Base-by-base conservation (phyloP, 2,113 vertebrate genomes). In the Forbesichthys agassizii region DNA sequence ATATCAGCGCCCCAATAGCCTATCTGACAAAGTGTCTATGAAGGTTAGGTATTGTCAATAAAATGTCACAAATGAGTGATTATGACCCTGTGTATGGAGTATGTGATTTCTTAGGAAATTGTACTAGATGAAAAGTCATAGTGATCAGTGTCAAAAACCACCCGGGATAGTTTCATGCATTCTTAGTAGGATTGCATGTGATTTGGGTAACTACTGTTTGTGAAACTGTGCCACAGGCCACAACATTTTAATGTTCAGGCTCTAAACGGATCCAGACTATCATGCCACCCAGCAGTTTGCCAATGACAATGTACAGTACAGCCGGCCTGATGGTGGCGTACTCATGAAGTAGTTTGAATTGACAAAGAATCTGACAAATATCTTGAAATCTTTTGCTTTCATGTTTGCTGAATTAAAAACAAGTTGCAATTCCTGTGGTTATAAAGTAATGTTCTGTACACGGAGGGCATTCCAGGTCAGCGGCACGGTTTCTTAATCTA, bases 281-380 rank as follows among this genome's bases (percentile, higher is more conserved):
- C 54, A 47, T 58, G 61, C 66, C 68, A 65, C 55, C 13, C 36
- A 71, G 69, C 68, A 66, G 57, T 55, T 27, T 76, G 56, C 70
- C 78, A 79, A 42, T 67, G 71, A 77, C 71, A 74, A 69, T 60
- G 71, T 66, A 78, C 69, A 78, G 71, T 66, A 78, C 72, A 78
- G 48, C 51, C 65, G 56, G 60, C 14, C 46, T 36, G 36, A 68
- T 52, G 48, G 66, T 55, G 52, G 60, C 69, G 60, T 27, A 61
- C 33, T 27, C 27, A 27, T 27, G 1, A 27, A 27, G 27, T 71
- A 56, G 48, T 12, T 54, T 51, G 47, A 55, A 16, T 33, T 54
- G 66, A 78, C 55, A 49, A 74, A 54, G 20, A 63, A 48, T 36
- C 60, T 13, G 53, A 51, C 4, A n/a, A 14, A 18, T 57, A 10